Conservation (phyloP, 2,797 vertebrate genomes). For the Coranthus polyacanthus region DNA sequence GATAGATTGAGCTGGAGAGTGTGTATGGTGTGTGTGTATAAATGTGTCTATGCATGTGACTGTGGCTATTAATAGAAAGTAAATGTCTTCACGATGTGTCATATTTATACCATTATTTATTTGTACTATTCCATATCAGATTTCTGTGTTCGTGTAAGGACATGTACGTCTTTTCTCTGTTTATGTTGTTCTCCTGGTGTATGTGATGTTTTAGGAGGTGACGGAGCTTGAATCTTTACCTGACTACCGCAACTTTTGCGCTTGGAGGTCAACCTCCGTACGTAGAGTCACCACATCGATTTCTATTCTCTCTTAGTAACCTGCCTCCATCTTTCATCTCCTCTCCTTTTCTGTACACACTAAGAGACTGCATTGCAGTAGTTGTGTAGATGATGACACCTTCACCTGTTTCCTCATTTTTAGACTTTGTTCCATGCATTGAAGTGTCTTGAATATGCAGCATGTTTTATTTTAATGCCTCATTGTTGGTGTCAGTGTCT, state of each 20-base stretch:
- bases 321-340: slow-evolving; percentile 19
- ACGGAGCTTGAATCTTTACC: slow-evolving; percentile 74
- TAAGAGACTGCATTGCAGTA: slow-evolving; percentile 63
- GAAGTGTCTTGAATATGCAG: slow-evolving; percentile 29
- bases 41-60: slow-evolving; percentile 27
- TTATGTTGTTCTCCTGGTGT: slow-evolving; percentile 65
- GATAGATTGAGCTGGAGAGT: neutral
- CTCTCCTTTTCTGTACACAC: slow-evolving; percentile 26
- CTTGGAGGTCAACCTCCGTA: slow-evolving; percentile 82
- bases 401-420: slow-evolving; percentile 36
- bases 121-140: no score
- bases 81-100: slow-evolving; percentile 24
- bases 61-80: slow-evolving; percentile 30
- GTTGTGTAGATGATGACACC: slow-evolving; percentile 51
- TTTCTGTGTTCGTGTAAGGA: slow-evolving; percentile 32
- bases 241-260: slow-evolving; percentile 80
- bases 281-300: slow-evolving; percentile 72
- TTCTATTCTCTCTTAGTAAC: slow-evolving; percentile 62
- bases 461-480: slow-evolving; percentile 46
- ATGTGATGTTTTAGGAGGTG: slow-evolving; percentile 79
- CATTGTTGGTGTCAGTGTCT: slow-evolving; percentile 22
- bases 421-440: slow-evolving; percentile 38
- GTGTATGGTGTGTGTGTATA: slow-evolving; percentile 37
- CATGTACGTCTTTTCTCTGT: no score
- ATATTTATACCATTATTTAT: neutral